Base-by-base conservation (phyloP, 2,797 vertebrate genomes). In the Karalla daura region DNA sequence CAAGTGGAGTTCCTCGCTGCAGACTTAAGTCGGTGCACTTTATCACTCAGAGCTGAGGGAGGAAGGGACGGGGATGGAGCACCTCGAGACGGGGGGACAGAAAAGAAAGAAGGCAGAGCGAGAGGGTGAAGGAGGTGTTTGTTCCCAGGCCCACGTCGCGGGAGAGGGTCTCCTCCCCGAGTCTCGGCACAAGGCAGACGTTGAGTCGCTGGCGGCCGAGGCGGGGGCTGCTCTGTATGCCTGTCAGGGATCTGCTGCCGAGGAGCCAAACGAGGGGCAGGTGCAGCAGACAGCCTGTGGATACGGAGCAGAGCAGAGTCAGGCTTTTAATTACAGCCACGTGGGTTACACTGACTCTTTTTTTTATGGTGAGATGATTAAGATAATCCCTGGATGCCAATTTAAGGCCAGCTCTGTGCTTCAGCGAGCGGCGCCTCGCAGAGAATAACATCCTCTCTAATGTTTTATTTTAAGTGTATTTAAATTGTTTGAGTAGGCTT, bases 111-210 rank as follows among this genome's bases (percentile, higher is more conserved):
- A 76, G 64, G 46, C 60, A 72, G 76, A 40, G 41, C 0, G 55
- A 70, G 69, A 15, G 52, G 68, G 67, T 84, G 74, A 86, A 89
- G 79, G 86, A 79, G 53, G 45, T 62, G 80, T 87, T 88, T 92
- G 90, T 92, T 90, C 82, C 60, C 77, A 60, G 78, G 45, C 84
- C 36, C 64, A 78, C 84, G 86, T 81, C 85, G 78, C 65, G 77
- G 74, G 73, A 61, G 77, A 75, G 82, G 47, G 55, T 83, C 84
- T 81, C 85, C 81, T 83, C 81, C 80, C 70, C 66, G 15, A 71
- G 78, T 78, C 79, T 71, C 66, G 82, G 7, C 73, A 91, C 90
- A 90, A 89, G 82, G 88, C 81, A 46, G 68, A 82, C 89, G 86
- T 88, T 88, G 86, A 89, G 47, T 78, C 39, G 74, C 74, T 73